phyloP scores from a whole-genome alignment of 2,113 vertebrate genomes.

The Leptocoma aspasia region DNA sequence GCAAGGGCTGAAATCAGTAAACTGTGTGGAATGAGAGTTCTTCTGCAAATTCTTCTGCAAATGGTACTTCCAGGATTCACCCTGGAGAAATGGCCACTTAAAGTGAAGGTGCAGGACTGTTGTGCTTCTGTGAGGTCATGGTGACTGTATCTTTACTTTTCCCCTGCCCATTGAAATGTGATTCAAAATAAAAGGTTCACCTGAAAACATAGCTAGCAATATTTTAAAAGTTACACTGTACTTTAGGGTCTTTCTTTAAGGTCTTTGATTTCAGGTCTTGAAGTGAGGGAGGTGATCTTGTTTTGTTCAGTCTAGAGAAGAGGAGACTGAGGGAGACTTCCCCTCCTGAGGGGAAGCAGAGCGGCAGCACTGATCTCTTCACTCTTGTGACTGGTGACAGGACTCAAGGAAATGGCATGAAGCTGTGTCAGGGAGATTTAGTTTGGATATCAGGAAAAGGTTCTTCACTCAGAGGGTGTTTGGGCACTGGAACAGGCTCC shows the following conservation, averaged over 20 bases:
- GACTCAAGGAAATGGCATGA: not conserved
- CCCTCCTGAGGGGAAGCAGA: not conserved
- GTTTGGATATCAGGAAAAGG: not conserved
- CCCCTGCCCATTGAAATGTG: not conserved
- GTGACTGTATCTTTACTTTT: not conserved
- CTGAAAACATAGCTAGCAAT: not conserved
- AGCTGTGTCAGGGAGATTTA: not conserved
- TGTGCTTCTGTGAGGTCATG: not conserved
- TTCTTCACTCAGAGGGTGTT: not conserved
- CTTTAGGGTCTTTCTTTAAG: not conserved
- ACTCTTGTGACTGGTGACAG: accelerated
- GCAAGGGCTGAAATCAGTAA: not conserved
- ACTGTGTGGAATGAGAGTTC: not conserved
- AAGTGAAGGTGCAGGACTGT: not conserved
- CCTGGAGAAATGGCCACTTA: not conserved
- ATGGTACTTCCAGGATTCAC: not conserved
- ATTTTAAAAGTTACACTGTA: not conserved
- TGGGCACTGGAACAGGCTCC: not conserved
- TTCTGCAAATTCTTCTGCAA: not conserved
- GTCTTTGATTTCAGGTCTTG: not conserved
- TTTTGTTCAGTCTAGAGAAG: not conserved
- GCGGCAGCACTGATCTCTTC: not conserved
- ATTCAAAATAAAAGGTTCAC: not conserved
- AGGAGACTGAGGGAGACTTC: not conserved
- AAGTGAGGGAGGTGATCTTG: not conserved